phyloP scores from a whole-genome alignment of 2,113 vertebrate genomes.

The Sinocyclocheilus anshuiensis region DNA sequence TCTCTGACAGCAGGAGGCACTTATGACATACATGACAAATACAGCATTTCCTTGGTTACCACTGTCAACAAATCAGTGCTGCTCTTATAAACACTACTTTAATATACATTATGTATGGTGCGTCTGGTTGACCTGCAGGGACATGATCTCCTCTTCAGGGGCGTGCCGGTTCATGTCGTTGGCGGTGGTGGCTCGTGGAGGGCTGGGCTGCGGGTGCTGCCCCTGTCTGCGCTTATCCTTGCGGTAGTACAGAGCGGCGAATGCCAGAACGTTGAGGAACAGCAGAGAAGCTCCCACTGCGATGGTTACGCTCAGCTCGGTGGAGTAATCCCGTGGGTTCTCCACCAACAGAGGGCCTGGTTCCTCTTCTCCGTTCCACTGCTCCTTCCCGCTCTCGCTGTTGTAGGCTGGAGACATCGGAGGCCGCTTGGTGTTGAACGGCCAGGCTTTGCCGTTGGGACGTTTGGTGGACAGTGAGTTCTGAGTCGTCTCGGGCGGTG shows the following conservation, averaged over 20 bases:
- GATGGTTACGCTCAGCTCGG: slow-evolving; percentile 96
- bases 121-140: slow-evolving; percentile 71
- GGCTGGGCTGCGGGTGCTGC: slow-evolving; percentile 87
- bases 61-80: too few relatives aligned
- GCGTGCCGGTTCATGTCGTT: slow-evolving; percentile 87
- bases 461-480: slow-evolving; percentile 92
- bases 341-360: slow-evolving; percentile 86
- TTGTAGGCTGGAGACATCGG: slow-evolving; percentile 94
- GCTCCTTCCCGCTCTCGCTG: slow-evolving; percentile 85
- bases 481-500: slow-evolving; percentile 92
- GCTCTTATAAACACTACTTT: too few relatives aligned
- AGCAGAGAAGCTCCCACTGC: slow-evolving; percentile 95
- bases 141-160: slow-evolving; percentile 94
- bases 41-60: too few relatives aligned
- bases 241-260: slow-evolving; percentile 96
- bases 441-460: slow-evolving; percentile 89
- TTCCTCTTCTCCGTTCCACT: slow-evolving; percentile 86
- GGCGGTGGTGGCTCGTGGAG: slow-evolving; percentile 76
- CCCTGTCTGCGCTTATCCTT: slow-evolving; percentile 98
- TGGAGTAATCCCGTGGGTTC: slow-evolving; percentile 96
- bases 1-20: too few relatives aligned
- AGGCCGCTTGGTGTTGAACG: slow-evolving; percentile 90
- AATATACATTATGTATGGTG: neutral
- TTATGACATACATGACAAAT: too few relatives aligned
- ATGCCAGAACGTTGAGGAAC: slow-evolving; percentile 96